phyloP scores from a whole-genome alignment of 2,113 vertebrate species.

The Pseudopodoces humilis region DNA sequence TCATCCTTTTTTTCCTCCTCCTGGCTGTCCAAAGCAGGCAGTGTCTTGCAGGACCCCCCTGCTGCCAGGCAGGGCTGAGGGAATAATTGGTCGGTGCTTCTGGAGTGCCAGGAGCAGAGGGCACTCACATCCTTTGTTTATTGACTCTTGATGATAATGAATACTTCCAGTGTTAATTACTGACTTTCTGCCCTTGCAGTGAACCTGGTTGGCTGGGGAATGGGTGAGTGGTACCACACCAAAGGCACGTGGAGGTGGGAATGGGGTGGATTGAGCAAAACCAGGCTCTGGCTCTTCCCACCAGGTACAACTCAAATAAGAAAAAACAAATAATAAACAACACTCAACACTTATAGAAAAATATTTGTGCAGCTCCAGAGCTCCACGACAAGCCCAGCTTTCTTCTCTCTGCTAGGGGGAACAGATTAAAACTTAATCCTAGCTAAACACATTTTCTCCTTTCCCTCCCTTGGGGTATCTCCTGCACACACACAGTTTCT shows the following conservation, averaged over 20 bases:
- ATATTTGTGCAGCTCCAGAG: not conserved
- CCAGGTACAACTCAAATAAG: not conserved
- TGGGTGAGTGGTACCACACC: not conserved
- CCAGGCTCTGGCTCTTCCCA: not conserved
- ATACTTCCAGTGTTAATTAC: conserved; percentile 4
- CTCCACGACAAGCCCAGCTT: not conserved
- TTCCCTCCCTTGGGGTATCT: not conserved
- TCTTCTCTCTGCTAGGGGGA: not conserved
- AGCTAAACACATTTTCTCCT: conserved; percentile 26
- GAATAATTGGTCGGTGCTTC: conserved; percentile 42
- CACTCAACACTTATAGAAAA: not conserved
- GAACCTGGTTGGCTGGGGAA: not conserved
- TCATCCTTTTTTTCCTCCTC: not conserved
- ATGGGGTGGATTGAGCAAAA: not conserved
- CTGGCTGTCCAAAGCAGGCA: not conserved
- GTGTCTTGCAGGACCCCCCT: not conserved
- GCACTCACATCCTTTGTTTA: conserved; percentile 36
- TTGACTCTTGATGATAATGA: conserved; percentile 36
- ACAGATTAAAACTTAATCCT: conserved; percentile 34
- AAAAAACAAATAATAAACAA: not conserved
- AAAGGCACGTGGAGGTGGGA: accelerated
- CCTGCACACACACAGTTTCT: not conserved
- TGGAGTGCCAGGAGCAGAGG: conserved; percentile 17
- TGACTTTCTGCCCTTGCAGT: conserved; percentile 2
- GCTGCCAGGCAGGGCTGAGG: not conserved